Conservation (phyloP, 2,888 invertebrate genomes). For the Volucella inanis region DNA sequence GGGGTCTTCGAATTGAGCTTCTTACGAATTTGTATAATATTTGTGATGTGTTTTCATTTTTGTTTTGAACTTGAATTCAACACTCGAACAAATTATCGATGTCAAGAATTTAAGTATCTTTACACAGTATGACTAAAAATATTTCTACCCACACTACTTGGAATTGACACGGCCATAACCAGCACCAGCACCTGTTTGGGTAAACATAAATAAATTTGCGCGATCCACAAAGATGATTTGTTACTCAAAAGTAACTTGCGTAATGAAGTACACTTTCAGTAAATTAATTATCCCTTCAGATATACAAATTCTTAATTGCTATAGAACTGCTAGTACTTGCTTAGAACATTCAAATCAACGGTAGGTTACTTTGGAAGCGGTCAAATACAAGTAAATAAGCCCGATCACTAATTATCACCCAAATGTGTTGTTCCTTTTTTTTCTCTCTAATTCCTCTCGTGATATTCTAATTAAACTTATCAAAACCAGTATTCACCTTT, state of each 20-base stretch:
- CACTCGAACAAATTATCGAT: slow-evolving; percentile 40
- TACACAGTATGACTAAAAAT: slow-evolving; percentile 21
- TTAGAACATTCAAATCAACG: slow-evolving; percentile 13
- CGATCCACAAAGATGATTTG: slow-evolving; percentile 28
- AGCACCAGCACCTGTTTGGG: slow-evolving; percentile 49
- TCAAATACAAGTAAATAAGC: neutral
- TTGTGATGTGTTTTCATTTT: slow-evolving; percentile 13
- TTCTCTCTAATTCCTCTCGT: slow-evolving; percentile 1
- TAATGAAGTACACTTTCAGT: slow-evolving; percentile 10
- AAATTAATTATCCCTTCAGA: neutral
- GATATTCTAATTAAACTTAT: slow-evolving; percentile 22
- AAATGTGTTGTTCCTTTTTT: slow-evolving; percentile 5
- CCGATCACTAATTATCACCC: slow-evolving; percentile 34
- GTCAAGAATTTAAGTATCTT: slow-evolving; percentile 45
- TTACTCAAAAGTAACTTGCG: slow-evolving; percentile 34
- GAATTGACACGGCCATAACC: neutral
- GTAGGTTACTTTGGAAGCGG: neutral
- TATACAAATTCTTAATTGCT: neutral
- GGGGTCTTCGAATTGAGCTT: neutral
- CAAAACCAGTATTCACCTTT: slow-evolving; percentile 48
- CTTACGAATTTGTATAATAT: slow-evolving; percentile 3
- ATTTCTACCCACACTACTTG: neutral
- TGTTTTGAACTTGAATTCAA: slow-evolving; percentile 58
- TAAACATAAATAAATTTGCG: slow-evolving; percentile 11
- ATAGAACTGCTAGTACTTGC: slow-evolving; percentile 2